phyloP scores from a whole-genome alignment of 1,140 invertebrate genomes.

The Micrasema longulum region DNA sequence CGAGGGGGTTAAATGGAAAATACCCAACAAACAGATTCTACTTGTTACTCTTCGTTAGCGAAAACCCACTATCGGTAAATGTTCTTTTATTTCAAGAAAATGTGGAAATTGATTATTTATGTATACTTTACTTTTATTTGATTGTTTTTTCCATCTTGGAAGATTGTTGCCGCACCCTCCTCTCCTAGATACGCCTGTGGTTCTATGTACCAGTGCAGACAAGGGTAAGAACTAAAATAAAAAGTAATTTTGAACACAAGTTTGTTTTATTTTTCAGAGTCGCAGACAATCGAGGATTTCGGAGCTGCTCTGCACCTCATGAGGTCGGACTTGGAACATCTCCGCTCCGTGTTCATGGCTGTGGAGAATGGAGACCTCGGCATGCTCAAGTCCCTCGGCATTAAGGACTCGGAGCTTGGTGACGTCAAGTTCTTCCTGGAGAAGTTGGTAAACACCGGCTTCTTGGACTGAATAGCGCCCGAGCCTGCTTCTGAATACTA shows the following conservation, averaged over 20 bases:
- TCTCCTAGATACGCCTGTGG: background rate
- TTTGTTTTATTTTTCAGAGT: constrained; percentile 76
- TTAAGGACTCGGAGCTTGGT: constrained; percentile 95
- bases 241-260: background rate
- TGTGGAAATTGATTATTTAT: too few relatives aligned
- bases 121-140: too few relatives aligned
- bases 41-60: too few relatives aligned
- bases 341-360: constrained; percentile 94
- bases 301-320: constrained; percentile 87
- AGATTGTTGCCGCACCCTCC: background rate
- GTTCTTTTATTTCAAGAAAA: too few relatives aligned
- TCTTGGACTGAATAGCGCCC: constrained; percentile 89
- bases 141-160: background rate
- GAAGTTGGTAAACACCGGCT: constrained; percentile 95
- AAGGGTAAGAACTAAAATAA: too few relatives aligned
- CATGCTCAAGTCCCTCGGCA: constrained; percentile 92
- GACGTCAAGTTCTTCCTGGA: constrained; percentile 98
- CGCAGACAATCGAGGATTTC: constrained; percentile 95
- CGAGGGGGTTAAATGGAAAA: too few relatives aligned
- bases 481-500: constrained; percentile 75
- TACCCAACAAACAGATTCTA: too few relatives aligned
- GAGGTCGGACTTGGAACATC: constrained; percentile 89
- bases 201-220: background rate
- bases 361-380: constrained; percentile 96
- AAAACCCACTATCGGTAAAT: too few relatives aligned